Base-by-base conservation (phyloP, 53 echinoderm and acorn worm species). In the Henricia sp. region DNA sequence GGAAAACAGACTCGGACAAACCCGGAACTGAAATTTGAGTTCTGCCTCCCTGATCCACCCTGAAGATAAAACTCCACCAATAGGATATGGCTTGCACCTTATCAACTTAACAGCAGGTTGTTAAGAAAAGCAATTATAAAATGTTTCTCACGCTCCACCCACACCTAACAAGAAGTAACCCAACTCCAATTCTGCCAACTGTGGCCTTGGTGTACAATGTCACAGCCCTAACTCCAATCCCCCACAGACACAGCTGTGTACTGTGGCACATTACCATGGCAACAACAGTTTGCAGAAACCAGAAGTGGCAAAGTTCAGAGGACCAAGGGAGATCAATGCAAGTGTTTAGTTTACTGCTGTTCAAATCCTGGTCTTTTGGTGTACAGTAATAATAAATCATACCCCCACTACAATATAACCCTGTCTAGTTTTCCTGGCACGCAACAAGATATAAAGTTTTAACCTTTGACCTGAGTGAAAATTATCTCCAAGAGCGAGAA, bases 131-230 rank as follows among this genome's bases (percentile, higher is more conserved):
- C n/a, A n/a, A n/a, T n/a, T n/a, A n/a, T n/a, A n/a, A n/a, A n/a
- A 17, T 29, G n/a, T 35, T 50, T 64, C 80, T 44, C 65, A 50
- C 62, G 28, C 46, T 80, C 42, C 46, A 44, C 32, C 48, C 50
- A 44, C 40, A n/a, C n/a, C n/a, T n/a, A n/a, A n/a, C n/a, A n/a
- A n/a, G n/a, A 6, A 24, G 80, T 80, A 80, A 80, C 80, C 80
- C 0, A 8, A 80, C 50, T 63, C 80, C 50, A 33, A 41, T 35
- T 63, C 13, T 64, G 19, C 64, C 48, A 64, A 48, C 64, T 59
- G 16, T 24, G 5, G 10, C 37, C n/a, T n/a, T 53, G 37, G 74
- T 37, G 41, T n/a, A 40, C 23, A 42, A 59, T 74, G 55, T 55
- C 74, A n/a, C 76, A 76, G 19, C 25, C 76, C 25, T 6, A 8